Evolutionary conservation across 2,888 invertebrate genomes (phyloP).

Genomic region (Pediacus dermestoides): DNA sequence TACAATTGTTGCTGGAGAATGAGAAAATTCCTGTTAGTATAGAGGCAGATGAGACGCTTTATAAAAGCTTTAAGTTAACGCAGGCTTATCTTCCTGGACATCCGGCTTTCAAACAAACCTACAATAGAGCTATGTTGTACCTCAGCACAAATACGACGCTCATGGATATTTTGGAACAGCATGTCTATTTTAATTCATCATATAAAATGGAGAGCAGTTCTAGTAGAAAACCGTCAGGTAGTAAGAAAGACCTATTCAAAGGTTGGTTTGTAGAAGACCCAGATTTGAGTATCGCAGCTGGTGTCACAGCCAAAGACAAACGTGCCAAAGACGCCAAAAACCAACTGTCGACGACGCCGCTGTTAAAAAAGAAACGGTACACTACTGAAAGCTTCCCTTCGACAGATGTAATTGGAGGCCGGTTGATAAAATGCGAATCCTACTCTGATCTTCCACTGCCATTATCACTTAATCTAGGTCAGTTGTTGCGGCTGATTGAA

Average conservation of each 20-base stretch:
- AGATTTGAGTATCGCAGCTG: conserved; percentile 73
- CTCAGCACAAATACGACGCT: conserved; percentile 75
- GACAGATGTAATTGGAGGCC: conserved; percentile 41
- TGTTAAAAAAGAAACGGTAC: conserved; percentile 46
- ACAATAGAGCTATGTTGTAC: conserved; percentile 67
- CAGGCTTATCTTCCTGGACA: conserved; percentile 53
- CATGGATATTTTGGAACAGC: conserved; percentile 67
- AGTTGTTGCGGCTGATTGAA: conserved; percentile 45
- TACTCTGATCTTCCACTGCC: conserved; percentile 45
- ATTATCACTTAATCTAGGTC: conserved; percentile 44
- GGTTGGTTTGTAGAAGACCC: conserved; percentile 51
- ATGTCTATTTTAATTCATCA: conserved; percentile 48
- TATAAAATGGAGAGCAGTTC: conserved; percentile 31
- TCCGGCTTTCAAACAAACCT: conserved; percentile 70
- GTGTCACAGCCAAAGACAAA: conserved; percentile 85
- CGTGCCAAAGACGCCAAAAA: conserved; percentile 80
- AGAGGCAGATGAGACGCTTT: conserved; percentile 48
- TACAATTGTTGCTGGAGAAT: conserved; percentile 81
- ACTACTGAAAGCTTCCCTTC: conserved; percentile 14
- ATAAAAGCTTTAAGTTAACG: conserved; percentile 42
- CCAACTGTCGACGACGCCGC: conserved; percentile 47
- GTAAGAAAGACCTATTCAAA: conserved; percentile 37
- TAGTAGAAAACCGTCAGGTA: conserved; percentile 22
- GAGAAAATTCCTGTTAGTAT: conserved; percentile 79
- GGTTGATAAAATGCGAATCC: conserved; percentile 43